Evolutionary conservation across 2,797 vertebrate genomes (phyloP).

Genomic region (Melanogrammus aeglefinus): DNA sequence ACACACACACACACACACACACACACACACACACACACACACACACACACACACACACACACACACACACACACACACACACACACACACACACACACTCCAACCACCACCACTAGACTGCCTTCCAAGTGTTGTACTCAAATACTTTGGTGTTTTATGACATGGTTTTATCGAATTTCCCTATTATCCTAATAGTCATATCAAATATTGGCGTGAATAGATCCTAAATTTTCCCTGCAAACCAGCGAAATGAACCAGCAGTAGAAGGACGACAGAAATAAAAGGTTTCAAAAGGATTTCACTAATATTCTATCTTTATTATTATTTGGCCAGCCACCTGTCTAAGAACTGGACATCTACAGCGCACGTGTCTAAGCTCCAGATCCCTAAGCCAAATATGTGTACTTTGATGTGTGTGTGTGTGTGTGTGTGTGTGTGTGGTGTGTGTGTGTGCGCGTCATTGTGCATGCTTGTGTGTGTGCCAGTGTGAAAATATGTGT

Average conservation of each 20-base stretch:
- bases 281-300: no score
- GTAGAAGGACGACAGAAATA: no score
- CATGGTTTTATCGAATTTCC: background rate
- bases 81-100: background rate
- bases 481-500: background rate
- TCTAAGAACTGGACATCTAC: no score
- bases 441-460: background rate
- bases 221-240: background rate
- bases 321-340: no score
- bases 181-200: background rate
- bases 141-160: background rate
- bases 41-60: no score
- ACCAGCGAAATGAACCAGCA: background rate
- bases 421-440: conserved; percentile 17
- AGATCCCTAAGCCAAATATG: no score
- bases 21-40: background rate
- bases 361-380: no score
- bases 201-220: no score
- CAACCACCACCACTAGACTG: background rate
- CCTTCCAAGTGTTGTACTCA: background rate
- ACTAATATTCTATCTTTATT: no score
- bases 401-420: background rate
- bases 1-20: no score
- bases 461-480: conserved; percentile 4
- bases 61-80: background rate